Base-by-base conservation (phyloP, 2,113 vertebrate genomes). In the Pseudopodoces humilis region DNA sequence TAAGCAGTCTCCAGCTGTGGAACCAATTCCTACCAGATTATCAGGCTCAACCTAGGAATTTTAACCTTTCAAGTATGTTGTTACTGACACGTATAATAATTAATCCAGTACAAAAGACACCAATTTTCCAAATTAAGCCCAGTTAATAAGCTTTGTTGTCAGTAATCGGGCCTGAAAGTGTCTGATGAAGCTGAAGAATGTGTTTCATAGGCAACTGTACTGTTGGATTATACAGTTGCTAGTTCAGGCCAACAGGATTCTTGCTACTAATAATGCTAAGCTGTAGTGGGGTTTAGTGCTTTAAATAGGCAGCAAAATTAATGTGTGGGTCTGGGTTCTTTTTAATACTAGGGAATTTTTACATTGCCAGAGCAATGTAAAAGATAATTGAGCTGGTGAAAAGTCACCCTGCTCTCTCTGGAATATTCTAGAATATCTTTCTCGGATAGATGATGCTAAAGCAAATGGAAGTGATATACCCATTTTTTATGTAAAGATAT, bases 91-190 rank as follows among this genome's bases (percentile, higher is more conserved):
- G 39, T 96, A 83, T 55, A 86, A 83, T 88, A 92, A 95, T 79
- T 95, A 94, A 80, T 83, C 67, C 68, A 60, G 43, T 69, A 88
- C 83, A 90, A 88, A 95, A 86, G 59, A 60, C 92, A 74, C 71
- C 37, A 49, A 59, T 96, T 93, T 92, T 88, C 79, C 90, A 83
- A 90, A 70, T 70, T 88, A 86, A 92, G 90, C 87, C 72, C 28
- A 50, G 90, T 90, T 95, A 96, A 95, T 91, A 94, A 71, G 83
- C 71, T 95, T 93, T 96, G 35, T 94, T 93, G 62, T 88, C 83
- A 83, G 79, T 93, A 92, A 80, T 53, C 37, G 3, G 87, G 44
- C 82, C 82, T 95, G 85, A 96, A 96, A 96, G 56, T 47, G 59
- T 90, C 87, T 83, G 85, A 78, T 85, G 85, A 92, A 88, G 62